These are phyloP conservation scores for Epinotia bilunana DNA, from an alignment of 2,888 invertebrate species.

Conservation along the genomic window DNA sequence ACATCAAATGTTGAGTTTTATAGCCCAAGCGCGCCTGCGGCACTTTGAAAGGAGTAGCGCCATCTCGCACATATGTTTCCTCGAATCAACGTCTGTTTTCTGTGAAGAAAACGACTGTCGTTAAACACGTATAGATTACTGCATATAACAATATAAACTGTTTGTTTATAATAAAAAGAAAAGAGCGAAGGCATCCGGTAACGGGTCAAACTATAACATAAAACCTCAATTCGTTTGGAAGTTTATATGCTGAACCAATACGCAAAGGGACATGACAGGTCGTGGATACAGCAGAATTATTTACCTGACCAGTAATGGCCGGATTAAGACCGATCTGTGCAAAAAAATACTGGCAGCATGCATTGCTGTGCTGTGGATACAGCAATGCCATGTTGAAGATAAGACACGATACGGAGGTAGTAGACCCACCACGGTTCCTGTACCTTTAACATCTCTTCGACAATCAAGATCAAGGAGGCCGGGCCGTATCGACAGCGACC, in stretches of 20 bases:
- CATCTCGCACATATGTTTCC: constrained; percentile 82
- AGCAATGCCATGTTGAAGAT: too few relatives aligned
- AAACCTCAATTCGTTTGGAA: background rate
- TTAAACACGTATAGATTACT: constrained; percentile 76
- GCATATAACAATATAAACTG: constrained; percentile 78
- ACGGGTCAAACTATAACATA: constrained; percentile 47
- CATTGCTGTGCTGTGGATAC: too few relatives aligned
- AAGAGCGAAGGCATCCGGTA: constrained; percentile 57
- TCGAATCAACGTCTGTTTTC: constrained; percentile 83
- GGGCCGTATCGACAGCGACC: too few relatives aligned
- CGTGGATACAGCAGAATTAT: too few relatives aligned
- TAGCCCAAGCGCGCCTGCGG: constrained; percentile 66
- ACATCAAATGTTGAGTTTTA: constrained; percentile 80
- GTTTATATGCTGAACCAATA: background rate
- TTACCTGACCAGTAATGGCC: too few relatives aligned
- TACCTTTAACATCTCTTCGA: too few relatives aligned
- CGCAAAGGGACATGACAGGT: too few relatives aligned
- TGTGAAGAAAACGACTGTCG: constrained; percentile 77
- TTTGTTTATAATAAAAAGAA: constrained; percentile 71
- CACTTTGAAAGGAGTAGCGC: constrained; percentile 81
- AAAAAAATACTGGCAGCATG: too few relatives aligned
- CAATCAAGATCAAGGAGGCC: too few relatives aligned
- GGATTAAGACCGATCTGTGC: too few relatives aligned
- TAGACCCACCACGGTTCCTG: too few relatives aligned
- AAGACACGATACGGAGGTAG: too few relatives aligned